Evolutionary conservation across 2,888 invertebrate genomes (phyloP), one percentile per base, ranked within the genome.

Genomic region (Balanococcus diminutus): DNA sequence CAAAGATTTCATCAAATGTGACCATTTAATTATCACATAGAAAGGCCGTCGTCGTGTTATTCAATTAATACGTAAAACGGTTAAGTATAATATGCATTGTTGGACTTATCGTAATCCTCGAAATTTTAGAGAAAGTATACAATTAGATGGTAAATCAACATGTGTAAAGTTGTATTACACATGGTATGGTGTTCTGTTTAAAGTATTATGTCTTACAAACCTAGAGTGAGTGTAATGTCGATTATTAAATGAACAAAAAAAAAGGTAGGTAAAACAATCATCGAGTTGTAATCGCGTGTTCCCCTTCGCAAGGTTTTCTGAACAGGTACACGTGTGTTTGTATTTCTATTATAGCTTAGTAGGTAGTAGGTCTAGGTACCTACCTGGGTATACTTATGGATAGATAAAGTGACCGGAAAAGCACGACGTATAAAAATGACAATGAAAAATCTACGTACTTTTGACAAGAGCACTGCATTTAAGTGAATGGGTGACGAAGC

Each of bases 61-160:
- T 67, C 28, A 67, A 67, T 67, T 67, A 67, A 67, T 67, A n/a
- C n/a, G n/a, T n/a, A 67, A 67, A 67, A 67, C 67, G 67, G 56
- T 67, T 67, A 28, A 56, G 22, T 56, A 36, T 36, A 36, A 36
- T 8, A 36, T 36, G 22, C 56, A 22, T 56, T 56, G 56, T 56
- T 56, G 28, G 28, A 67, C 14, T 25, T 28, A 31, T 67, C 67
- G 67, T 67, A 67, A 67, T 67, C 67, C 67, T 67, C 67, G 67
- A 67, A 67, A 67, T 28, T 16, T 28, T 28, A 67, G 67, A 67
- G 67, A 67, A 67, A 67, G 67, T 31, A 67, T 28, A 28, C 28
- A 56, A 56, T 56, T 56, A 56, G 19, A 56, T 56, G 14, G 56
- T 56, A 19, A 56, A 56, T 22, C 56, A 22, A 56, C 56, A 14